A percentile compares a stretch with the other conserved stretches of the same genome.
These are phyloP conservation scores for Bembecia ichneumoniformis DNA, from an alignment of 2,888 invertebrate species.

Conservation along the genomic window DNA sequence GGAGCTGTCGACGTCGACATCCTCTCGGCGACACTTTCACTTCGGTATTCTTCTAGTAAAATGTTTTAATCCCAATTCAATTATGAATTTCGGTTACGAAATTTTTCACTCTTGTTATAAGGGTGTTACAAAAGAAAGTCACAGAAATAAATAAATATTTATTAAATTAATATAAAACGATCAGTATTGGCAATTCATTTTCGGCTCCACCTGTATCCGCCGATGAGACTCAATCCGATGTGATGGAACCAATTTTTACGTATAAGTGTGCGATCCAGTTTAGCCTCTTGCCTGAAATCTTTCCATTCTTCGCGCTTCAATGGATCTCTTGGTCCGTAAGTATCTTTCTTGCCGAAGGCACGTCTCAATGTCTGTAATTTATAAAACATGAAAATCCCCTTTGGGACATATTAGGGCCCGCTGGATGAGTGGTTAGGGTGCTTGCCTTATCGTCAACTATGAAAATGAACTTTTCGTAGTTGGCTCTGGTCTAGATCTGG, in stretches of 20 bases:
- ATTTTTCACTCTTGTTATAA: too few relatives aligned
- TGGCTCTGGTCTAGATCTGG: too few relatives aligned
- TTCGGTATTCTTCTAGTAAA: too few relatives aligned
- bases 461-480: too few relatives aligned
- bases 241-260: conserved; percentile 53
- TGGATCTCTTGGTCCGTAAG: conserved; percentile 67
- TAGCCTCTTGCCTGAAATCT: conserved; percentile 64
- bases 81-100: too few relatives aligned
- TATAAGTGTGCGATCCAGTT: conserved; percentile 37
- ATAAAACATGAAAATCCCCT: too few relatives aligned
- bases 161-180: neutral
- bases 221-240: conserved; percentile 37
- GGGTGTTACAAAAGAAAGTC: neutral
- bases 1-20: too few relatives aligned
- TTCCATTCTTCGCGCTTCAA: conserved; percentile 70
- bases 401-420: too few relatives aligned
- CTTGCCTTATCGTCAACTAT: too few relatives aligned
- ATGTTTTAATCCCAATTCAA: too few relatives aligned
- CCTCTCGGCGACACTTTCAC: too few relatives aligned
- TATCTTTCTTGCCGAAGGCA: conserved; percentile 55
- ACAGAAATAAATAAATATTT: neutral
- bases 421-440: too few relatives aligned
- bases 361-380: conserved; percentile 50
- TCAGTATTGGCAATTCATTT: neutral
- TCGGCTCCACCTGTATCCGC: conserved; percentile 34